A percentile compares a stretch with the other conserved stretches of the same genome.
phyloP scores from a whole-genome alignment of 1,140 invertebrate genomes.

The Cataglyphis hispanica region DNA sequence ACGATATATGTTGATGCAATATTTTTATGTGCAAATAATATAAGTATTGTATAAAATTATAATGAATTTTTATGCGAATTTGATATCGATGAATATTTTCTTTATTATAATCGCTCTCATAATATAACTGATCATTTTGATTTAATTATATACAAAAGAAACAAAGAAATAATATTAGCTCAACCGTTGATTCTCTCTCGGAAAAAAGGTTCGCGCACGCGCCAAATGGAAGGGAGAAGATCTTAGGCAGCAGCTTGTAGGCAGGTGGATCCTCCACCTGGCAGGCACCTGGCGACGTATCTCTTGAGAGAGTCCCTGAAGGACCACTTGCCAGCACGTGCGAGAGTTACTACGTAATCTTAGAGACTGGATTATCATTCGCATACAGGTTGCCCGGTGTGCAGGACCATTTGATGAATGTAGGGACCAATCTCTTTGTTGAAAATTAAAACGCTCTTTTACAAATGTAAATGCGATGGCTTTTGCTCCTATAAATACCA shows the following conservation, averaged over 20 bases:
- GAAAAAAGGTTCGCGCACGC: conserved; percentile 72
- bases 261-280: conserved; percentile 84
- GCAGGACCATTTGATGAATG: conserved; percentile 16
- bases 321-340: conserved; percentile 43
- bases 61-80: not conserved
- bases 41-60: not conserved
- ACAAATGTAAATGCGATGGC: not conserved
- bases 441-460: not conserved
- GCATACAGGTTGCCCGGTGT: not conserved
- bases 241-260: conserved; percentile 80
- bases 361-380: conserved; percentile 42
- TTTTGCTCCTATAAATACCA: not conserved
- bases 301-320: conserved; percentile 62
- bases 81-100: not conserved
- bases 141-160: conserved; percentile 44
- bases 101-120: not conserved
- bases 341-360: conserved; percentile 30
- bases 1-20: too few relatives aligned
- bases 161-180: conserved; percentile 14
- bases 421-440: not conserved
- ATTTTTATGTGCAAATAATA: not conserved
- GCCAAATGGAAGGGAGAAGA: conserved; percentile 69
- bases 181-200: conserved; percentile 61
- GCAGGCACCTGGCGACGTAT: conserved; percentile 80
- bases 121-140: not conserved